Percentiles rank a stretch among this genome's conserved stretches.
These are phyloP conservation scores for Polypterus senegalus DNA, from an alignment of 2,113 vertebrate genomes.

Conservation along the genomic window DNA sequence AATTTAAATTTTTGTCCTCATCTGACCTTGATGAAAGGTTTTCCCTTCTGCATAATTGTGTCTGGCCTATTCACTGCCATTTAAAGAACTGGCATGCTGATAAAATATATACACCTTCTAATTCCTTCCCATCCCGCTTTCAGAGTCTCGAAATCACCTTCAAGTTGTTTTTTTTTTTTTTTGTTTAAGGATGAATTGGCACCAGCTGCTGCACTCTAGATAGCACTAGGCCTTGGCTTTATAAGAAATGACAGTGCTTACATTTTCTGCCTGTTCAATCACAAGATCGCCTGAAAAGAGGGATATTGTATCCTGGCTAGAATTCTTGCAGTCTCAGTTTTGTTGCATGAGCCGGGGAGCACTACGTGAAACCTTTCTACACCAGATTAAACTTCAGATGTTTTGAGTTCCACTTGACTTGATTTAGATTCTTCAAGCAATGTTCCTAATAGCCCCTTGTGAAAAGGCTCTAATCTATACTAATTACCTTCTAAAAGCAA, in stretches of 20 bases:
- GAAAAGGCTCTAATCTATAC: constrained; percentile 3
- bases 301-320: neutral
- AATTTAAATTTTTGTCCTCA: neutral
- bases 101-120: neutral
- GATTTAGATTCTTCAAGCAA: constrained; percentile 13
- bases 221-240: neutral
- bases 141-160: neutral
- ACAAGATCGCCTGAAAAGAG: neutral
- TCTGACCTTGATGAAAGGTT: neutral
- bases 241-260: constrained; percentile 1
- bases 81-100: neutral
- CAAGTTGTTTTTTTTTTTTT: neutral
- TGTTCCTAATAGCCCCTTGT: constrained; percentile 14
- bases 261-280: neutral
- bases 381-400: constrained; percentile 26
- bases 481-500: no score
- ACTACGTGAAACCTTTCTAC: constrained; percentile 21
- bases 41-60: no score
- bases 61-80: neutral
- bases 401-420: constrained; percentile 25
- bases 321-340: neutral
- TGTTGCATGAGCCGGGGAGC: constrained; percentile 18
- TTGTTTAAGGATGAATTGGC: constrained; percentile 14
- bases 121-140: neutral
- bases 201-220: constrained; percentile 17